Evolutionary conservation across 2,113 vertebrate genomes (phyloP).

Genomic region (Xenopus laevis): DNA sequence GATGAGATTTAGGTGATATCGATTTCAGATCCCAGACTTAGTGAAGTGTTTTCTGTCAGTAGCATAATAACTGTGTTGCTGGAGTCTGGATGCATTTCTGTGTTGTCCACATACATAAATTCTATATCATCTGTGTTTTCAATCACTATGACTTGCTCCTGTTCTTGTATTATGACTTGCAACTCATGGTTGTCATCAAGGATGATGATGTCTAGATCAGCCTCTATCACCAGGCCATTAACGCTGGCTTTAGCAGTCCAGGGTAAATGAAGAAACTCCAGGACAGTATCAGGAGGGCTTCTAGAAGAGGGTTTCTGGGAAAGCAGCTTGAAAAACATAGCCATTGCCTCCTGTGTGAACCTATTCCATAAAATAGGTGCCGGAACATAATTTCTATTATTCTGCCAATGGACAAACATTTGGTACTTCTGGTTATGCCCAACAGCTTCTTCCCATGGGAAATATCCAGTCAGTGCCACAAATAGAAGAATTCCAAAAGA

Average conservation of each 20-base stretch:
- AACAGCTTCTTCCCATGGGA: conserved; percentile 84
- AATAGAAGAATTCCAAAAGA: conserved; percentile 86
- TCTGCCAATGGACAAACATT: conserved; percentile 80
- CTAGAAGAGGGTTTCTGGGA: conserved; percentile 65
- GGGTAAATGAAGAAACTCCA: conserved; percentile 59
- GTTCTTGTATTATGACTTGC: background rate
- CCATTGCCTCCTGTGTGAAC: conserved; percentile 69
- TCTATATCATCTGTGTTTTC: conserved; percentile 4
- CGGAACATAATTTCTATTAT: conserved; percentile 53
- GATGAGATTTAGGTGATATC: background rate
- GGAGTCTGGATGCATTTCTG: background rate
- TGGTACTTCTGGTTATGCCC: conserved; percentile 76
- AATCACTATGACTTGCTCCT: background rate
- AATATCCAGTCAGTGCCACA: conserved; percentile 88
- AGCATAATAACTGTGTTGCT: background rate
- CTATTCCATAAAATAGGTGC: conserved; percentile 76
- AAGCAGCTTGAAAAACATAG: conserved; percentile 77
- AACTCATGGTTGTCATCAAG: background rate
- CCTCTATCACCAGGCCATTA: background rate
- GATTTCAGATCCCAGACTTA: background rate
- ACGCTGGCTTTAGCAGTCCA: conserved; percentile 50
- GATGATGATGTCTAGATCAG: background rate
- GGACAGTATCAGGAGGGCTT: conserved; percentile 57
- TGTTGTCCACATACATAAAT: background rate
- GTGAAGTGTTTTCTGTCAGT: background rate